Evolutionary conservation across 2,888 invertebrate species (phyloP).

Genomic region (Temnothorax ravouxi): DNA sequence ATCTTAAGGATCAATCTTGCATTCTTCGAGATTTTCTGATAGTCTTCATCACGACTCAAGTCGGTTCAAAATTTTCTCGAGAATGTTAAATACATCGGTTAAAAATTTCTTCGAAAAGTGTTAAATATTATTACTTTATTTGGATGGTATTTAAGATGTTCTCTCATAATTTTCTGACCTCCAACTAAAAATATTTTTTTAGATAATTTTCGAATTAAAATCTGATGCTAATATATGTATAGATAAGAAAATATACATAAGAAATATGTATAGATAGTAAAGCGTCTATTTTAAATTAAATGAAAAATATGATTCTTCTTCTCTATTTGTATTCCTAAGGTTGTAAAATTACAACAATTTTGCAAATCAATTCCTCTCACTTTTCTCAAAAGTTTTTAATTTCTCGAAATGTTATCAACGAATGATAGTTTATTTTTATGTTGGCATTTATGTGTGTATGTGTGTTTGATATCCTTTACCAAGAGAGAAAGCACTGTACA

Average conservation of each 20-base stretch:
- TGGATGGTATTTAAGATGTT: neutral
- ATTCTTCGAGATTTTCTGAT: neutral
- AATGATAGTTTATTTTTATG: neutral
- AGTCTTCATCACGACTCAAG: neutral
- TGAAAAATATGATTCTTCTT: neutral
- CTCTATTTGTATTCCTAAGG: neutral
- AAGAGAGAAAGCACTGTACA: neutral
- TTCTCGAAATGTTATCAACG: neutral
- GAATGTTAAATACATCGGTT: neutral
- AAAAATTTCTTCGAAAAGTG: neutral
- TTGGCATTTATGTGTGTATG: neutral
- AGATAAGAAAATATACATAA: too few relatives aligned
- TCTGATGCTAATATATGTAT: too few relatives aligned
- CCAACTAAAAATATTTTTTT: neutral
- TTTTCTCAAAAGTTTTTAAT: neutral
- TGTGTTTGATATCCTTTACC: neutral
- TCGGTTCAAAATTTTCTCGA: neutral
- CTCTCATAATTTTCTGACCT: neutral
- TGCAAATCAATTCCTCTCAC: neutral
- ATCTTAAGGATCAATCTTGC: neutral
- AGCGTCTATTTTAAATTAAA: constrained; percentile 4
- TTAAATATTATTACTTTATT: neutral
- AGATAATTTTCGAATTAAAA: neutral
- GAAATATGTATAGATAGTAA: too few relatives aligned
- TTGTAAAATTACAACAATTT: neutral